Percentiles rank a stretch among this genome's conserved stretches.
These are phyloP conservation scores for Anoplius nigerrimus DNA, from an alignment of 2,888 invertebrate genomes.

Conservation along the genomic window DNA sequence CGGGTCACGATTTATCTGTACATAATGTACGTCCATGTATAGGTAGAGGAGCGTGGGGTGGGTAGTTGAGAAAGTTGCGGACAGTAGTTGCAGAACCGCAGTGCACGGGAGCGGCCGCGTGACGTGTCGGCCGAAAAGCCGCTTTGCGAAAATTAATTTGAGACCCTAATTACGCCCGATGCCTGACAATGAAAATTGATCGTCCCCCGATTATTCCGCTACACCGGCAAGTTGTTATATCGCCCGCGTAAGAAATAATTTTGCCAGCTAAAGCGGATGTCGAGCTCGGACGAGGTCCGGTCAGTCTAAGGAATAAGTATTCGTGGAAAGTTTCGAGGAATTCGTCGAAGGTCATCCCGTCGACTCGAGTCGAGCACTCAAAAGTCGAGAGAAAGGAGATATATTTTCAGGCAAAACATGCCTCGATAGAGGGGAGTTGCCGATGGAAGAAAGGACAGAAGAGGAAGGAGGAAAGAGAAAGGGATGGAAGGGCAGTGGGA, in stretches of 20 bases:
- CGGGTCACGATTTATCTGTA: neutral
- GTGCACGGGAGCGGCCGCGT: no score
- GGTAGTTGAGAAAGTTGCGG: neutral
- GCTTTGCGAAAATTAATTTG: no score
- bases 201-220: no score
- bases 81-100: no score
- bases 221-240: no score
- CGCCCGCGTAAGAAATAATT: no score
- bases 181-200: no score
- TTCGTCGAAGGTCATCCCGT: neutral
- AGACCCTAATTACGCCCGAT: no score
- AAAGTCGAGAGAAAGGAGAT: slow-evolving; percentile 4
- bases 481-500: slow-evolving; percentile 18
- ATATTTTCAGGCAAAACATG: slow-evolving; percentile 48
- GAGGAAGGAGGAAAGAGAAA: slow-evolving; percentile 21
- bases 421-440: no score
- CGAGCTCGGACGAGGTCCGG: no score
- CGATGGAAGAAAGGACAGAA: slow-evolving; percentile 22
- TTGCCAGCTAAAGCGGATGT: no score
- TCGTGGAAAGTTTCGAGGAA: slow-evolving; percentile 41
- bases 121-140: no score
- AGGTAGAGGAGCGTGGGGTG: neutral
- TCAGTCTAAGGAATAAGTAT: slow-evolving; percentile 35
- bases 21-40: neutral
- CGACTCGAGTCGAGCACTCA: neutral